phyloP scores from a whole-genome alignment of 2,888 invertebrate species.

The Meiosimyza decipiens region DNA sequence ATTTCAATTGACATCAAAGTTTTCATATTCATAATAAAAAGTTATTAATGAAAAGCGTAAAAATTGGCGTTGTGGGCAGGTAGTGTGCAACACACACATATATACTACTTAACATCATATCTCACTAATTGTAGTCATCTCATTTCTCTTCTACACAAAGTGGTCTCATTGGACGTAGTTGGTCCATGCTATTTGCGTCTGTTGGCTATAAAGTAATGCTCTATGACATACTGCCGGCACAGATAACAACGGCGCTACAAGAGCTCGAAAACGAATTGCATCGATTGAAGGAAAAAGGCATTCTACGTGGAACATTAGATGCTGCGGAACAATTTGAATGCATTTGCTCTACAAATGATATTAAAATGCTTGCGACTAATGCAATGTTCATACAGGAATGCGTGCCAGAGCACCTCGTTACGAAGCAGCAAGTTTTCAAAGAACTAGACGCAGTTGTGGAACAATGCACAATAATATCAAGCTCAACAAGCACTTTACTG shows the following conservation, averaged over 20 bases:
- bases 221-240: conserved; percentile 84
- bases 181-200: conserved; percentile 96
- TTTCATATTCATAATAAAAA: neutral
- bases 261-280: conserved; percentile 80
- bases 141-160: conserved; percentile 67
- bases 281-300: conserved; percentile 75
- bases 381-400: conserved; percentile 92
- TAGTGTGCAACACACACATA: conserved; percentile 57
- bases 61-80: conserved; percentile 83
- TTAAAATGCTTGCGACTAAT: conserved; percentile 77
- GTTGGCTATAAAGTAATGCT: conserved; percentile 91
- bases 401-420: conserved; percentile 86
- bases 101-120: neutral
- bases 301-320: conserved; percentile 79
- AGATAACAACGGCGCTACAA: conserved; percentile 77
- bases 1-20: neutral
- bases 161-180: conserved; percentile 94
- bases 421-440: conserved; percentile 83
- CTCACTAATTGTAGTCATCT: neutral
- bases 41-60: conserved; percentile 69
- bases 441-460: conserved; percentile 82
- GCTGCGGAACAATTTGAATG: conserved; percentile 80
- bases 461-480: conserved; percentile 83
- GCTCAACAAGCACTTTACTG: conserved; percentile 92
- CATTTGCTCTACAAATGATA: conserved; percentile 77